Percentiles rank a stretch among this genome's conserved stretches.
These are phyloP conservation scores for Colius striatus DNA, from an alignment of 2,113 vertebrate genomes.

Conservation along the genomic window DNA sequence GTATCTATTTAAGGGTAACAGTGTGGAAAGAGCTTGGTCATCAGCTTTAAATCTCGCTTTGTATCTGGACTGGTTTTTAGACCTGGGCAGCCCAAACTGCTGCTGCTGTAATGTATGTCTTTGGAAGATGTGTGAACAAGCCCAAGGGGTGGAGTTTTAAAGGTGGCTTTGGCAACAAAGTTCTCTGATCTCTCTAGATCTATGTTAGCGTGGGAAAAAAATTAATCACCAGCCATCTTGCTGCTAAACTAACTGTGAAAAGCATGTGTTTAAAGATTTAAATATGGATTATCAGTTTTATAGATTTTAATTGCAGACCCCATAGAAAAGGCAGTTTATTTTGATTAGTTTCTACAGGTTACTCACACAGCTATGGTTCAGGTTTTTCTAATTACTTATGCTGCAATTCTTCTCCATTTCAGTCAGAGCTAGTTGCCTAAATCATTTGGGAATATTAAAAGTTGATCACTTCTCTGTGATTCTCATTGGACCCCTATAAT, in stretches of 20 bases:
- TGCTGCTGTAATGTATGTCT: neutral
- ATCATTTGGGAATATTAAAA: neutral
- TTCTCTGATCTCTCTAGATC: neutral
- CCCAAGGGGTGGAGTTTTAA: neutral
- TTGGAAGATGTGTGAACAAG: neutral
- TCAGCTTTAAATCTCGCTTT: conserved; percentile 23
- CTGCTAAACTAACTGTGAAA: conserved; percentile 2
- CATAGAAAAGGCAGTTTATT: neutral
- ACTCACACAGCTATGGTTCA: neutral
- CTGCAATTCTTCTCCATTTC: neutral
- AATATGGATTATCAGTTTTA: neutral
- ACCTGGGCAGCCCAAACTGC: neutral
- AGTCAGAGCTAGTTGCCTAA: neutral
- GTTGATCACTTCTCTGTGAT: neutral
- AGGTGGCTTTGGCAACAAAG: neutral
- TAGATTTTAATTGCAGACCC: neutral
- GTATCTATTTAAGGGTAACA: conserved; percentile 5
- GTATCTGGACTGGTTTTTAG: conserved; percentile 28
- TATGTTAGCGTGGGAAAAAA: neutral
- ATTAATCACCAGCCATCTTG: neutral
- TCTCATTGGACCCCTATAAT: neutral
- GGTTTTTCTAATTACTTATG: too few relatives aligned
- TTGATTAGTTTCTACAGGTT: neutral
- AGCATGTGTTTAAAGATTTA: neutral
- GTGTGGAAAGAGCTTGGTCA: conserved; percentile 27